Evolutionary conservation across 1,140 invertebrate genomes (phyloP).

Genomic region (Zaprionus tsacasi): DNA sequence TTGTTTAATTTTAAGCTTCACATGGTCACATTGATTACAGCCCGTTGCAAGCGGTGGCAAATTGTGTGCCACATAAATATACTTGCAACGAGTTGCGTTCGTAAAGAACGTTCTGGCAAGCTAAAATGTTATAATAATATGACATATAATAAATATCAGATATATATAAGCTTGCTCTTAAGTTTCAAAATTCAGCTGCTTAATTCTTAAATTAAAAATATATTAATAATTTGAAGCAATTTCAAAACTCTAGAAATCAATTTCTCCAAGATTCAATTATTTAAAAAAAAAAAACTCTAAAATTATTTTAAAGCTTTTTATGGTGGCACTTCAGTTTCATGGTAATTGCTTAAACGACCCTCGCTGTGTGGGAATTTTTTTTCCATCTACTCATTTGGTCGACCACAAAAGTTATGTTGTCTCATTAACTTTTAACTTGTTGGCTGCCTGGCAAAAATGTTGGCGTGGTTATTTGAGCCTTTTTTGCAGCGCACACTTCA

Average conservation of each 20-base stretch:
- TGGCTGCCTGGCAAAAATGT: constrained; percentile 38
- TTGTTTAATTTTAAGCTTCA: constrained; percentile 61
- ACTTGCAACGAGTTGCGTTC: constrained; percentile 7
- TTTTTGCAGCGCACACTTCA: constrained; percentile 57
- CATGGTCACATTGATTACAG: constrained; percentile 54
- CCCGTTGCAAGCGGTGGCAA: constrained; percentile 14
- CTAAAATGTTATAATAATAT: background rate
- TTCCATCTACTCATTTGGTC: constrained; percentile 62
- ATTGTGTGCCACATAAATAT: constrained; percentile 11
- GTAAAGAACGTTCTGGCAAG: background rate
- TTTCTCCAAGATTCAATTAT: background rate
- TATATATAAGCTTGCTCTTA: no score
- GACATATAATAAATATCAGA: no score
- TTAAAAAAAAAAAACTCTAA: background rate
- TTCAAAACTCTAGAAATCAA: background rate
- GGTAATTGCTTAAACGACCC: constrained; percentile 12
- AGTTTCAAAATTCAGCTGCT: no score
- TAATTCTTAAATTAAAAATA: background rate
- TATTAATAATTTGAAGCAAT: background rate
- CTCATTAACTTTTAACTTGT: constrained; percentile 84
- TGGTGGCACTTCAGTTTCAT: background rate
- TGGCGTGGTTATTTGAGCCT: constrained; percentile 72
- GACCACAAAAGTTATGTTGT: constrained; percentile 83
- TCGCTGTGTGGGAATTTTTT: constrained; percentile 31
- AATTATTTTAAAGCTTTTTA: background rate